A percentile compares a stretch with the other conserved stretches of the same genome.
Conservation (phyloP, 53 echinoderm and acorn worm genomes). For the Henricia sp. region DNA sequence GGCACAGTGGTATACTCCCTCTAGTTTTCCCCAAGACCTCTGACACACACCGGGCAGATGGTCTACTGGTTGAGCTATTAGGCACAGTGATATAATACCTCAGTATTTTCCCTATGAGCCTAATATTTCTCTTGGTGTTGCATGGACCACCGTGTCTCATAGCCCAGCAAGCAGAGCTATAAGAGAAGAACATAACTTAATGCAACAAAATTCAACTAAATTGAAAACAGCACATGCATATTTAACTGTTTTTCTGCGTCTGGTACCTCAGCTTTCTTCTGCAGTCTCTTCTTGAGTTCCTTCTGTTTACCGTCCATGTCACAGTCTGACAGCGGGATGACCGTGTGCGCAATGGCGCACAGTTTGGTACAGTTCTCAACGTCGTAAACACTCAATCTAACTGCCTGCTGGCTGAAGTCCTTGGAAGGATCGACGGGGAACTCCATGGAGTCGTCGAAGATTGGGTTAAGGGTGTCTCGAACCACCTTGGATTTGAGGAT, state of each 20-base stretch:
- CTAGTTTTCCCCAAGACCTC: no score
- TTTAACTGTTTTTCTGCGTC: no score
- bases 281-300: slow-evolving; percentile 79
- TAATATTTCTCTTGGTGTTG: no score
- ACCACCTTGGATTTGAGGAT: slow-evolving; percentile 82
- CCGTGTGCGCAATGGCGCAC: slow-evolving; percentile 87
- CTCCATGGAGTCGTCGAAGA: slow-evolving; percentile 91
- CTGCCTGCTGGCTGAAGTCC: slow-evolving; percentile 76
- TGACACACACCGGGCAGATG: no score
- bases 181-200: background rate
- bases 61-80: no score
- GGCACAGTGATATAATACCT: background rate
- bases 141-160: background rate
- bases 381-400: slow-evolving; percentile 88
- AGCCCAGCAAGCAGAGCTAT: background rate
- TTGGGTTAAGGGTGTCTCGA: slow-evolving; percentile 84
- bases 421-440: slow-evolving; percentile 84
- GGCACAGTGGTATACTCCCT: no score
- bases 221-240: no score
- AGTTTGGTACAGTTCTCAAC: slow-evolving; percentile 70
- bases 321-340: slow-evolving; percentile 86
- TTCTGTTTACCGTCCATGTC: slow-evolving; percentile 77
- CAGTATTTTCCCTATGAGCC: no score
- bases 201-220: no score
- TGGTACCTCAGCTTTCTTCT: slow-evolving; percentile 85